Conservation (phyloP, 2,797 vertebrate genomes). For the Rhynchonycteris naso region DNA sequence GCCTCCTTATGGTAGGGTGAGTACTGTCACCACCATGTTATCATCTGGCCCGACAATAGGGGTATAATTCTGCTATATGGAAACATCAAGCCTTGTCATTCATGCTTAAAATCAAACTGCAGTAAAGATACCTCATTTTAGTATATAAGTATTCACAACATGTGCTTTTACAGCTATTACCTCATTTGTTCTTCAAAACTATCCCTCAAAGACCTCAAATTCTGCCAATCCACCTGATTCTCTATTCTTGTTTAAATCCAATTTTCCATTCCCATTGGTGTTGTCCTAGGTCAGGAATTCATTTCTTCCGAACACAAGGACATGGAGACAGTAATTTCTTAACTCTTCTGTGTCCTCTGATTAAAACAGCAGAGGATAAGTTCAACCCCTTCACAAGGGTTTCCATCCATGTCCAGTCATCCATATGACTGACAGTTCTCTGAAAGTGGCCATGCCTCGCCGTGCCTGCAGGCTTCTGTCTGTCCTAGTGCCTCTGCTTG, state of each 20-base stretch:
- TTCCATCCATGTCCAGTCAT: not conserved
- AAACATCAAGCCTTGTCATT: not conserved
- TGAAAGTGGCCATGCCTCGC: no score
- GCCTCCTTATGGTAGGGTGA: accelerated
- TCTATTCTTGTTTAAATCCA: not conserved
- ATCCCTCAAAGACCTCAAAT: not conserved
- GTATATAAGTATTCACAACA: not conserved
- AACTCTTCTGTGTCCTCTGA: not conserved
- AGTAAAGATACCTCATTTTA: not conserved
- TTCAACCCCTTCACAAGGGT: not conserved
- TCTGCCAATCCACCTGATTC: not conserved
- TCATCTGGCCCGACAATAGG: not conserved
- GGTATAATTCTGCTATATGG: not conserved
- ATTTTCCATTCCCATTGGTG: not conserved
- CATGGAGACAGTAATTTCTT: not conserved
- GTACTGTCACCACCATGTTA: not conserved
- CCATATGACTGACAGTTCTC: not conserved
- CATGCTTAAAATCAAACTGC: not conserved
- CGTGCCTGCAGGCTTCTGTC: not conserved
- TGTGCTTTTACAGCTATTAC: not conserved
- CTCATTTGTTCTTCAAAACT: not conserved
- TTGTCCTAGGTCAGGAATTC: not conserved
- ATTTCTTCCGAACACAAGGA: not conserved
- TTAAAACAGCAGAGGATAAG: not conserved
- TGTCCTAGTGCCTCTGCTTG: not conserved